Evolutionary conservation across 2,888 invertebrate species (phyloP).

Genomic region (Andrena bicolor): DNA sequence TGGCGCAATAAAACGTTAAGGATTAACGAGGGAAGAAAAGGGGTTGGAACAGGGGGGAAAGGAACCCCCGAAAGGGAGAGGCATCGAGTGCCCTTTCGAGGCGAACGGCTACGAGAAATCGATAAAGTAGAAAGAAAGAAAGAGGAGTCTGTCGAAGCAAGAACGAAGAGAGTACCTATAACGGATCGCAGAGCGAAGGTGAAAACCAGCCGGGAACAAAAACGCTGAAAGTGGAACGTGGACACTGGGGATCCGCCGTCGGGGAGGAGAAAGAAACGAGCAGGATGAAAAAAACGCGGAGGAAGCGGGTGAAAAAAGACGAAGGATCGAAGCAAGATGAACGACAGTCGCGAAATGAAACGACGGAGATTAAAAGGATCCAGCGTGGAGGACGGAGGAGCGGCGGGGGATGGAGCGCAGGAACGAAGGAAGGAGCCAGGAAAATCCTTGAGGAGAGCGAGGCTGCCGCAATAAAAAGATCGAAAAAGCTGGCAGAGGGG

Average conservation of each 20-base stretch:
- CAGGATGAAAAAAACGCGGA: neutral
- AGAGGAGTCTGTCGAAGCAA: neutral
- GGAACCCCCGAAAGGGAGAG: neutral
- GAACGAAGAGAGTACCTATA: neutral
- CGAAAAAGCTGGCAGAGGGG: neutral
- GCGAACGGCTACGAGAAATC: neutral
- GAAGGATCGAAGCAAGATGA: slow-evolving; percentile 25
- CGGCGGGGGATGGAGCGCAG: too few relatives aligned
- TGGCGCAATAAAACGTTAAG: slow-evolving; percentile 18
- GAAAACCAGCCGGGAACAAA: neutral
- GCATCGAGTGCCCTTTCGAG: slow-evolving; percentile 7
- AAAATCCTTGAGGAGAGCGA: slow-evolving; percentile 29
- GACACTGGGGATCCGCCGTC: neutral
- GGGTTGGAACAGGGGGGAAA: neutral
- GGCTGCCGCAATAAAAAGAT: slow-evolving; percentile 24
- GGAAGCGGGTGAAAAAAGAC: slow-evolving; percentile 26
- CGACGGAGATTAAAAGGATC: slow-evolving; percentile 35
- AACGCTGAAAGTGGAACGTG: slow-evolving; percentile 11
- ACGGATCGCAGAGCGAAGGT: neutral
- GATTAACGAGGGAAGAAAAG: slow-evolving; percentile 10
- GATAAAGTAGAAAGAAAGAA: neutral
- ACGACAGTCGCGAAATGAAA: slow-evolving; percentile 43
- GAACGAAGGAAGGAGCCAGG: slow-evolving; percentile 21
- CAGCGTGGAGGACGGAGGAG: neutral
- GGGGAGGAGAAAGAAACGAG: neutral